phyloP scores from a whole-genome alignment of 2,888 invertebrate species.

The Malacosoma neustria region DNA sequence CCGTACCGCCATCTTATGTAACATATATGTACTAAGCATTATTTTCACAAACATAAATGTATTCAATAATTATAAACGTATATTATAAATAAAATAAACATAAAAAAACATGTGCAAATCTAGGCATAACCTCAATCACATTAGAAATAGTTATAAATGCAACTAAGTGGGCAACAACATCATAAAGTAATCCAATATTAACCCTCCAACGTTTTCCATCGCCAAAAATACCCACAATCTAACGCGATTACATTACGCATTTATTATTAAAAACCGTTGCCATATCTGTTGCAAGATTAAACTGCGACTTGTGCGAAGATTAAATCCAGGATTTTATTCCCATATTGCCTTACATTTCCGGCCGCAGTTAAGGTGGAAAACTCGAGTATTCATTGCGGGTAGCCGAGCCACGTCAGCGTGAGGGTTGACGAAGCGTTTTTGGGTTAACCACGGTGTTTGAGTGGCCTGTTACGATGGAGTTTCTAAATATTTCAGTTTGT shows the following conservation, averaged over 20 bases:
- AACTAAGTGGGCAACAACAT: no score
- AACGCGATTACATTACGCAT: slow-evolving; percentile 57
- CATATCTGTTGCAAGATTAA: slow-evolving; percentile 68
- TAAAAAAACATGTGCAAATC: no score
- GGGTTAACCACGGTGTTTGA: slow-evolving; percentile 15
- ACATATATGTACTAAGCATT: no score
- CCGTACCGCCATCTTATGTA: no score
- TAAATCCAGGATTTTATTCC: slow-evolving; percentile 70
- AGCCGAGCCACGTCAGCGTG: slow-evolving; percentile 37
- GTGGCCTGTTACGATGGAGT: neutral
- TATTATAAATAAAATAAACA: no score
- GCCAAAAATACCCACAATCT: slow-evolving; percentile 32
- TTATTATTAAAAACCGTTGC: slow-evolving; percentile 59
- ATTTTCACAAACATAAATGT: no score
- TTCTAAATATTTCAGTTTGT: neutral
- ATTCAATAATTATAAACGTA: no score
- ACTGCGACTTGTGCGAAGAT: slow-evolving; percentile 64
- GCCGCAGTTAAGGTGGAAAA: slow-evolving; percentile 57
- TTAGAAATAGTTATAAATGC: no score
- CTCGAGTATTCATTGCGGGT: slow-evolving; percentile 69
- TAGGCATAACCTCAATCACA: no score
- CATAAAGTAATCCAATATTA: neutral
- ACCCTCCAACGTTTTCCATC: slow-evolving; percentile 15
- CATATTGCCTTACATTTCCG: slow-evolving; percentile 62
- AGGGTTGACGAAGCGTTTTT: slow-evolving; percentile 38